These are phyloP conservation scores for Pristionchus entomophagus DNA, from an alignment of 2,888 invertebrate species.

Conservation along the genomic window DNA sequence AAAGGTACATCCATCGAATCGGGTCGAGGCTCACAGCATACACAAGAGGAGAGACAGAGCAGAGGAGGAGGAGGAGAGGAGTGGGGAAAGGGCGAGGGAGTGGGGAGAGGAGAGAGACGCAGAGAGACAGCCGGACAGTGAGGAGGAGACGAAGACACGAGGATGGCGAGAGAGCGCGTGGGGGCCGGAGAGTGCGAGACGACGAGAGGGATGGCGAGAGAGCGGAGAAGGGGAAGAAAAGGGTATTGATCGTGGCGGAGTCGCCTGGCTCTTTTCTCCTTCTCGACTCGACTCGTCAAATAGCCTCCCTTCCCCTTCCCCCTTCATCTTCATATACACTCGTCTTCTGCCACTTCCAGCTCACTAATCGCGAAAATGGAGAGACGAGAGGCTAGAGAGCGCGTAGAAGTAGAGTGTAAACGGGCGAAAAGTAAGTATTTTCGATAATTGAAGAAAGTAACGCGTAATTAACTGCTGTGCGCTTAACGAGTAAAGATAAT, in stretches of 20 bases:
- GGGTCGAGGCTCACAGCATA: slow-evolving; percentile 39
- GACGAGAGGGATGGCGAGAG: background rate
- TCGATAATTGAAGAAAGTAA: too few species aligned
- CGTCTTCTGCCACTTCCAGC: slow-evolving; percentile 10
- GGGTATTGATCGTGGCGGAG: background rate
- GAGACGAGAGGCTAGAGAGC: background rate
- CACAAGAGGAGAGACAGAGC: slow-evolving; percentile 47
- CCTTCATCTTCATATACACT: slow-evolving; percentile 27
- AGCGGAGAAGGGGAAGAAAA: background rate
- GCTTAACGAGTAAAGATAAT: too few species aligned
- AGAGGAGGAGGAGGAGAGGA: slow-evolving; percentile 14
- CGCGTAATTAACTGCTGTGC: too few species aligned
- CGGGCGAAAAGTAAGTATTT: background rate
- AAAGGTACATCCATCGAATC: slow-evolving; percentile 52
- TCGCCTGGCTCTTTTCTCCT: background rate
- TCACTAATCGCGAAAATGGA: background rate
- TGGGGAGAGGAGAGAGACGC: slow-evolving; percentile 15
- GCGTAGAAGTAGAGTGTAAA: background rate
- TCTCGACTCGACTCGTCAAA: slow-evolving; percentile 30
- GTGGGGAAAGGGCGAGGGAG: background rate
- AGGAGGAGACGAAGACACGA: background rate
- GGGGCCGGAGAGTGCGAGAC: background rate
- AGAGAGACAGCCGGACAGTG: slow-evolving; percentile 1
- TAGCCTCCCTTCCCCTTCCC: background rate
- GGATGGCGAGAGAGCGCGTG: background rate